A percentile compares a stretch with the other conserved stretches of the same genome.
These are phyloP conservation scores for Formicarius rufipectus DNA, from an alignment of 2,113 vertebrate genomes.

Conservation along the genomic window DNA sequence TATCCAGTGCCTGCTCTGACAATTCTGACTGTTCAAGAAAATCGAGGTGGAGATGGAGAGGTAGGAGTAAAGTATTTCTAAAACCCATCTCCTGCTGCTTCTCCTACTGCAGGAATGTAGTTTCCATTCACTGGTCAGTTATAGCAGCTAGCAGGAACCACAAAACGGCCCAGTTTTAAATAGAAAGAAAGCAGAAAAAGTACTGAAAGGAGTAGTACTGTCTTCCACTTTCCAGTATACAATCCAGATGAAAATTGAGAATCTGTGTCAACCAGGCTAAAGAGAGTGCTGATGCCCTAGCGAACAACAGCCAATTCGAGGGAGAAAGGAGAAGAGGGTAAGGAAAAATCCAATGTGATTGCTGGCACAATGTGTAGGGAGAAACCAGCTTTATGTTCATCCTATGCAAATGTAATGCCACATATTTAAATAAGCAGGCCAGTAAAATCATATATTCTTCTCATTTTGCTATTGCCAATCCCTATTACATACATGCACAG, in stretches of 20 bases:
- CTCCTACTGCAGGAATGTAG: not conserved
- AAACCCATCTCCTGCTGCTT: not conserved
- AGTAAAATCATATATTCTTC: accelerated
- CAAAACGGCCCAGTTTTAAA: not conserved
- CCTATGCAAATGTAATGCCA: not conserved
- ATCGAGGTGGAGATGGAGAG: not conserved
- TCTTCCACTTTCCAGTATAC: not conserved
- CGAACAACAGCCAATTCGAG: not conserved
- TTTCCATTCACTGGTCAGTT: not conserved
- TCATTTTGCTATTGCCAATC: not conserved
- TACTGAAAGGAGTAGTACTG: not conserved
- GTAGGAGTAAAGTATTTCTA: not conserved
- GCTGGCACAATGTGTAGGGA: not conserved
- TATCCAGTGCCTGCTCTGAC: not conserved
- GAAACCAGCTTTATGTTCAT: not conserved
- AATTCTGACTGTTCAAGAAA: not conserved
- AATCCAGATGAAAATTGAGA: not conserved
- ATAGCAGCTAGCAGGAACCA: not conserved
- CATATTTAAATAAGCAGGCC: not conserved
- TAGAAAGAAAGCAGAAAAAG: not conserved
- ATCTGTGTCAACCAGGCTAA: not conserved
- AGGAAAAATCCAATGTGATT: not conserved
- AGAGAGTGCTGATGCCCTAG: not conserved
- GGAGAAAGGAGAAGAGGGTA: not conserved
- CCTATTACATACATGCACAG: not conserved